These are phyloP conservation scores for Morus bassanus DNA, from an alignment of 2,797 vertebrate species.

Conservation along the genomic window DNA sequence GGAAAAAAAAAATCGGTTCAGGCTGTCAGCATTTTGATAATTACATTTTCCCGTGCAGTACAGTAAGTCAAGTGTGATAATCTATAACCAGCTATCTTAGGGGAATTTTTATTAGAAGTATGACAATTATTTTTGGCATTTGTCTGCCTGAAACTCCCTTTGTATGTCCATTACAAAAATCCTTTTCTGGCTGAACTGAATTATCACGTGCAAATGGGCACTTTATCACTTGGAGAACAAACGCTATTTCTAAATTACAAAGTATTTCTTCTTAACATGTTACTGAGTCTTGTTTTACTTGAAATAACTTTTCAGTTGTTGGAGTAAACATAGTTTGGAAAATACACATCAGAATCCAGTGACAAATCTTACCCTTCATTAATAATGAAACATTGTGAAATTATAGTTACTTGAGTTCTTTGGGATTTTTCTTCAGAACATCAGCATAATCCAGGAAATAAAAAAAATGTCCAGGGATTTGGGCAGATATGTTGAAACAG, in stretches of 20 bases:
- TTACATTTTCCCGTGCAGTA: conserved; percentile 34
- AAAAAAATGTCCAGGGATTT: conserved; percentile 26
- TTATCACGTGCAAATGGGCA: background rate
- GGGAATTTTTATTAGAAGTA: conserved; percentile 28
- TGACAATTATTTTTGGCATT: conserved; percentile 59
- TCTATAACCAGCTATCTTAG: background rate
- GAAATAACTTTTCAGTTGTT: background rate
- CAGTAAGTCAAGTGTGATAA: background rate
- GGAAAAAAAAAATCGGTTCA: background rate
- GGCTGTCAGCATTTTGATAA: conserved; percentile 1
- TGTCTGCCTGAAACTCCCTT: conserved; percentile 15
- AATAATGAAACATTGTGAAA: conserved; percentile 10
- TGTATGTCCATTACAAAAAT: conserved; percentile 20
- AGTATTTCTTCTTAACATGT: conserved; percentile 3
- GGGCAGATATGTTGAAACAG: conserved; percentile 32
- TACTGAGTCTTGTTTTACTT: conserved; percentile 1
- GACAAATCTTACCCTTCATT: conserved; percentile 3
- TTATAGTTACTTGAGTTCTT: conserved; percentile 5
- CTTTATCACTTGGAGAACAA: conserved; percentile 30
- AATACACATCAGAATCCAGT: background rate
- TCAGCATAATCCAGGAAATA: conserved; percentile 28
- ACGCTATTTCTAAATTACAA: background rate
- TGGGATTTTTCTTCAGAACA: background rate
- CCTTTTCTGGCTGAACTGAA: conserved; percentile 35
- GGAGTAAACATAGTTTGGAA: conserved; percentile 20